Evolutionary conservation across 2,888 invertebrate genomes (phyloP), one percentile per base, ranked within the genome.

Genomic region (Eurytoma californica): DNA sequence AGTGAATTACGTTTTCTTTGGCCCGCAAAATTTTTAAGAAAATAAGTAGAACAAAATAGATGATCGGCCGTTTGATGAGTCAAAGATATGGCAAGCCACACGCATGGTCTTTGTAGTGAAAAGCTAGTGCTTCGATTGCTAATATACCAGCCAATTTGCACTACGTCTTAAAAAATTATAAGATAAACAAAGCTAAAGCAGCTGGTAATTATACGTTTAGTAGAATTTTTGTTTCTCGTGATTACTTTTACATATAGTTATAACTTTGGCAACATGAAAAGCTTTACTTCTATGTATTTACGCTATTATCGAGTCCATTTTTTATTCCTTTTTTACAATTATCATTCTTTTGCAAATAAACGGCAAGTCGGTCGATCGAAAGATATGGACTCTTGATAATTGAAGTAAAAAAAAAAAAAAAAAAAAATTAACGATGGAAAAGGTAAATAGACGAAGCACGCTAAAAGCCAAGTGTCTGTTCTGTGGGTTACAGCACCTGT

Each of bases 401-500:
- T 1, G 1, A 61, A 61, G 16, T 14, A 14, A 58, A 20, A 12
- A 39, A 39, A 63, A 12, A 12, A 47, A 9, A 39, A 55, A 68
- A 53, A n/a, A 49, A 49, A 49, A 16, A 51, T 1, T n/a, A n/a
- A n/a, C n/a, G 24, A 20, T 55, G 24, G 14, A 53, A 4, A 63
- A 65, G 24, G 14, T 55, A 66, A 60, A n/a, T 60, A 3, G 55
- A 20, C 57, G 28, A 72, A 66, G 72, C 61, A 73, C 55, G 75
- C 65, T 66, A 76, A 20, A 66, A 74, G 77, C 60, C 74, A 79
- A 74, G 74, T 77, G 12, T 81, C 53, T 82, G 51, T 82, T 82
- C 84, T 87, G 92, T 94, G 93, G 93, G 61, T 94, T 94, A 91
- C 94, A 94, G 94, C 94, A 94, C 93, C 93, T 94, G 93, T 94